These are phyloP conservation scores for Rhopalosiphum maidis DNA, from an alignment of 1,140 invertebrate genomes.

Conservation along the genomic window DNA sequence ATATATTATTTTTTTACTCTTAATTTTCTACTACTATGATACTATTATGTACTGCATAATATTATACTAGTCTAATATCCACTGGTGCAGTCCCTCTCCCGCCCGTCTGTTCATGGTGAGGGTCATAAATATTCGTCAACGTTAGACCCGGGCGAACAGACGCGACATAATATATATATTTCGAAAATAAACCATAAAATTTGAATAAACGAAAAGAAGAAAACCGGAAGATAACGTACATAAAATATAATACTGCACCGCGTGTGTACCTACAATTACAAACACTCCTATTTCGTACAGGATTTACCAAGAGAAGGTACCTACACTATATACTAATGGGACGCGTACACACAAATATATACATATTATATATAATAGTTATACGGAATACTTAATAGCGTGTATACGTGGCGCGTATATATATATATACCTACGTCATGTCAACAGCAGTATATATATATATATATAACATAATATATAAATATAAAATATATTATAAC, in stretches of 20 bases:
- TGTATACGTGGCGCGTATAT: not conserved
- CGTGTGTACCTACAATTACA: not conserved
- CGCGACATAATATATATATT: slow-evolving; percentile 33
- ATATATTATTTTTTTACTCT: not conserved
- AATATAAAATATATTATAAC: not conserved
- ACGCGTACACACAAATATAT: not conserved
- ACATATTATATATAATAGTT: not conserved
- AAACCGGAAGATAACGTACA: slow-evolving; percentile 17
- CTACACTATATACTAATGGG: not conserved
- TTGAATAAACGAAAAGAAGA: slow-evolving; percentile 3
- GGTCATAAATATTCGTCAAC: slow-evolving; percentile 52
- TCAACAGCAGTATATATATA: not conserved
- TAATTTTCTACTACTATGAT: slow-evolving; percentile 41
- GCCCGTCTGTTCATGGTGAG: not conserved
- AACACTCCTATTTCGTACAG: slow-evolving; percentile 45
- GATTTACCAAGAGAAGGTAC: not conserved
- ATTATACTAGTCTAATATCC: not conserved
- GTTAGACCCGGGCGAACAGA: not conserved
- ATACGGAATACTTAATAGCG: not conserved
- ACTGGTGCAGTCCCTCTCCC: not conserved
- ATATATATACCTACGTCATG: not conserved
- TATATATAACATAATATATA: not conserved
- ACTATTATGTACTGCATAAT: not conserved
- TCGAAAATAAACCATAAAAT: slow-evolving; percentile 35
- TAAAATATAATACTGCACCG: not conserved